Evolutionary conservation across 2,113 vertebrate genomes (phyloP), one percentile per base, ranked within the genome.

Genomic region (Chinchilla lanigera): DNA sequence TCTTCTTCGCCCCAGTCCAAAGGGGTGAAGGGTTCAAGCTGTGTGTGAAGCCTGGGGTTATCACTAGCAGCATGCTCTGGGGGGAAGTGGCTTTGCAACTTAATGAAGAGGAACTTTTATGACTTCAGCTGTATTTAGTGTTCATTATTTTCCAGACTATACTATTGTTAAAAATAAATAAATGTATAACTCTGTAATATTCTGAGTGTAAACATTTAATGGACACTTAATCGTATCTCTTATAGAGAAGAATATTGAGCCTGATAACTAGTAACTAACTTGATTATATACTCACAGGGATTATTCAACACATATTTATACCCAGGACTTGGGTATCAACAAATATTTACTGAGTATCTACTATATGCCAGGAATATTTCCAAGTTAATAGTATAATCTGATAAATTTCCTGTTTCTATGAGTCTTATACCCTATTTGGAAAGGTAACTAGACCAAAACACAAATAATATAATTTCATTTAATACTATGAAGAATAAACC

Each of bases 71-170:
- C 44, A 4, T 54, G 87, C 47, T 88, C n/a, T 75, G 86, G 52
- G 58, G 47, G 65, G 50, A 96, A 80, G 89, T 56, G 77, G 47
- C n/a, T 73, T 89, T 41, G 30, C 61, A 81, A 16, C 50, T 81
- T 95, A 78, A 89, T 47, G 47, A 86, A 69, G 80, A 96, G 84
- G 91, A 86, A 56, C 24, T 67, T 82, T 20, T 38, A 22, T 67
- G 60, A 82, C 73, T 78, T 96, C 67, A 92, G 47, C 87, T 60
- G 13, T 83, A 69, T 14, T 96, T 54, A 78, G 71, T 58, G 58
- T 95, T 93, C 77, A 52, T 95, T 93, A 58, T 94, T 84, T 92
- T 60, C 85, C 65, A 95, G 69, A 67, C 61, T 94, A 2, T 60
- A n/a, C 69, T 63, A 81, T 28, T 73, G 38, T 65, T 91, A 35